Evolutionary conservation across 2,113 vertebrate species (phyloP), one percentile per base, ranked within the genome.

Genomic region (Pteruthius melanotis): DNA sequence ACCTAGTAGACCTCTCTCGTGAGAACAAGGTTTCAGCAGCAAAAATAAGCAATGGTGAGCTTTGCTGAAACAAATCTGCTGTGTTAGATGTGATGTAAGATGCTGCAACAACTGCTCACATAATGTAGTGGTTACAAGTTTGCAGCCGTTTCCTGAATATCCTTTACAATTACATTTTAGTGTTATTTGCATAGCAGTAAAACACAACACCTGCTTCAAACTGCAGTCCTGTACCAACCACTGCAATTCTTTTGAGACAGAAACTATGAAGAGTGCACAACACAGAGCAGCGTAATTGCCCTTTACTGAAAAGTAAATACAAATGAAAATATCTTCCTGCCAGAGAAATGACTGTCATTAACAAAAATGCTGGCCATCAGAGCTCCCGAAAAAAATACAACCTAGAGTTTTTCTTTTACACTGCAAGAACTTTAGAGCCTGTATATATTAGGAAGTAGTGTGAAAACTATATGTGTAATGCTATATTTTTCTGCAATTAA

Each of bases 71-170:
- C 83, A 94, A 85, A 59, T 47, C 42, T 47, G 64, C 74, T 75
- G 37, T 24, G 11, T 26, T 94, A 65, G 52, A 50, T 15, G 7
- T 2, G 6, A 57, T 15, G 39, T 11, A 87, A 96, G 90, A 92
- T 52, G 83, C n/a, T 47, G 24, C 92, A 93, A 95, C 95, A 97
- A 97, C 92, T 92, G 94, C 97, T 96, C 97, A 88, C 57, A 63
- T 64, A 97, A 97, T 52, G 78, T 53, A 90, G 93, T 27, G 71
- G 95, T 96, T 96, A 85, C 90, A 95, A 96, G 94, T 98, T 96
- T 98, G 98, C 98, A 98, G 98, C 98, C 98, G 98, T 98, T 98
- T 98, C 97, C 95, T 96, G 97, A 96, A 98, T 98, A 97, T 98
- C 97, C 95, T 89, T 90, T 76, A 96, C 96, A 98, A 98, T 98